Evolutionary conservation across 2,113 vertebrate species (phyloP), one percentile per base, ranked within the genome.

Genomic region (Acrocephalus kingi): DNA sequence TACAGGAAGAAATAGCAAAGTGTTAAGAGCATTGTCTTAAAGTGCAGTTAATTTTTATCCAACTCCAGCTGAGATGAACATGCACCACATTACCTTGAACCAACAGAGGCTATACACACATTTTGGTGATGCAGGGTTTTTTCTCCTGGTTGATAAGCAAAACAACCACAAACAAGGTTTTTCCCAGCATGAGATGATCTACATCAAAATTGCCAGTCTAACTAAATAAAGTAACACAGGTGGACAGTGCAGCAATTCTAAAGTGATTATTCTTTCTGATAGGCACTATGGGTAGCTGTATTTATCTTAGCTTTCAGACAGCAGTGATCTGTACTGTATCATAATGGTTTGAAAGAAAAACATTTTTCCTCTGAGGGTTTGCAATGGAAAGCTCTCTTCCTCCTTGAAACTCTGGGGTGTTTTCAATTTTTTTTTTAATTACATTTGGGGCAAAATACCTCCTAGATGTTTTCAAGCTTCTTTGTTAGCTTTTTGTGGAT

Each of bases 201-300:
- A 88, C 90, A 97, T 94, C 82, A 93, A 94, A 94, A 89, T 87
- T 85, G 69, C 83, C 64, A 90, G 39, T 62, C 76, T 91, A 94
- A 96, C 93, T 94, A 94, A 92, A 88, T 86, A 90, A 94, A 96
- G n/a, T 52, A 52, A 71, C 73, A 58, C 46, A 66, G 56, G 63
- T 21, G 35, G 88, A 92, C 83, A 94, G 59, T 58, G 56, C 79
- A 93, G 74, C 83, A 89, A 68, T 84, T 94, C 69, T 90, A 82
- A 89, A 89, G 88, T 90, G 67, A 94, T 97, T 96, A 84, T 73
- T 97, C 79, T 93, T 87, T 93, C 56, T 91, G 87, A 88, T 89
- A 63, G 90, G 89, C 93, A 43, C 87, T 37, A 83, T 81, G 69
- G 94, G 81, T 87, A 93, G 91, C 87, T 91, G 72, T 88, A 68